Evolutionary conservation across 2,113 vertebrate genomes (phyloP).

Genomic region (Dasypus novemcinctus): DNA sequence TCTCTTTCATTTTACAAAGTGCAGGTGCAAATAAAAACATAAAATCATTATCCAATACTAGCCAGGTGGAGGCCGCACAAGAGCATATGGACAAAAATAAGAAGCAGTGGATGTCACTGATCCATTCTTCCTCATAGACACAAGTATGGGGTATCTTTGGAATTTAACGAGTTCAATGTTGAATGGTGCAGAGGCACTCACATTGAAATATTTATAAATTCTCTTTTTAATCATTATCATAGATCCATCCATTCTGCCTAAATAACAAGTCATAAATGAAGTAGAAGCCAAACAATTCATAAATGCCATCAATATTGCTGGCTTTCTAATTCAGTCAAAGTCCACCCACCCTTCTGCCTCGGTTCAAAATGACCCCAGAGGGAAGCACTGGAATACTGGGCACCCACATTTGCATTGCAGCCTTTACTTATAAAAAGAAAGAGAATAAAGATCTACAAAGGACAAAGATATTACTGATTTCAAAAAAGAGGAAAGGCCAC

Average conservation of each 20-base stretch:
- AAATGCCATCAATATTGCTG: background rate
- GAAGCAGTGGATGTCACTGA: background rate
- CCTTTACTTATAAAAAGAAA: background rate
- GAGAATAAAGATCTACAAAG: background rate
- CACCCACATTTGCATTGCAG: background rate
- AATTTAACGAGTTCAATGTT: background rate
- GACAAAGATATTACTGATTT: background rate
- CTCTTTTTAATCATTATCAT: background rate
- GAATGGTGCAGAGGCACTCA: background rate
- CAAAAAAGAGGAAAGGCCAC: background rate
- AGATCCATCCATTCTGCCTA: background rate
- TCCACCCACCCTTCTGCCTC: background rate
- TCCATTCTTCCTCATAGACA: background rate
- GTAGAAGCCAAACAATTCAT: background rate
- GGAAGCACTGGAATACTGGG: background rate
- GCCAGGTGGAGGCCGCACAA: background rate
- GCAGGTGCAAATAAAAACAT: background rate
- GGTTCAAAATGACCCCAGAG: background rate
- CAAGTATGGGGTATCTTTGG: background rate
- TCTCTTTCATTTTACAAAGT: background rate
- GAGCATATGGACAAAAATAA: background rate
- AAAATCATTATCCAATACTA: background rate
- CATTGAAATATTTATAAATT: background rate
- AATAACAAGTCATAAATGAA: conserved; percentile 28
- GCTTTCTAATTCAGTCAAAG: background rate